Conservation (phyloP, 2,888 invertebrate genomes). For the Cybosia mesomella region DNA sequence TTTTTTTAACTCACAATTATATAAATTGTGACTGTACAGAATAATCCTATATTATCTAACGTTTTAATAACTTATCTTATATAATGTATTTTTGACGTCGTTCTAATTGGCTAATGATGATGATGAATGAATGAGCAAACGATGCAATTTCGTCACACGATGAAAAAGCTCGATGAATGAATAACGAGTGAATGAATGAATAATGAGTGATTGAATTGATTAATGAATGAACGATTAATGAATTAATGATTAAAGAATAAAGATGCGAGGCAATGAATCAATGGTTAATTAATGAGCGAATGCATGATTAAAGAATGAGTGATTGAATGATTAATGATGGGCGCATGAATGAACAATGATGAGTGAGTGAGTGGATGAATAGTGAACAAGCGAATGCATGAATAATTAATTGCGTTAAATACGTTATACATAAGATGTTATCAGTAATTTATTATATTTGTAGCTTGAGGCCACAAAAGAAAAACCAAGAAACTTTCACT, state of each 20-base stretch:
- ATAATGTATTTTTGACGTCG: neutral
- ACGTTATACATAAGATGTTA: no score
- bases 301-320: no score
- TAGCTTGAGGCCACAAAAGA: no score
- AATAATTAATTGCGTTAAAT: no score
- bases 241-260: neutral
- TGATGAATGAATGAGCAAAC: neutral
- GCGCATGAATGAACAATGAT: no score
- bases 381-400: no score
- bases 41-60: neutral
- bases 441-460: no score
- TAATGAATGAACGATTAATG: neutral
- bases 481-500: no score
- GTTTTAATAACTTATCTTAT: neutral
- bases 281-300: neutral
- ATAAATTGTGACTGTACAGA: conserved; percentile 5
- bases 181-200: neutral
- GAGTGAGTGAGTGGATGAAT: no score
- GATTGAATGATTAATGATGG: no score
- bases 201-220: neutral
- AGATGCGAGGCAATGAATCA: neutral
- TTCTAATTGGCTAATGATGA: neutral
- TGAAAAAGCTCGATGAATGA: neutral
- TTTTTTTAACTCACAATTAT: neutral
- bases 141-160: neutral